Conservation (phyloP, 2,797 vertebrate species). For the Acanthopagrus latus region DNA sequence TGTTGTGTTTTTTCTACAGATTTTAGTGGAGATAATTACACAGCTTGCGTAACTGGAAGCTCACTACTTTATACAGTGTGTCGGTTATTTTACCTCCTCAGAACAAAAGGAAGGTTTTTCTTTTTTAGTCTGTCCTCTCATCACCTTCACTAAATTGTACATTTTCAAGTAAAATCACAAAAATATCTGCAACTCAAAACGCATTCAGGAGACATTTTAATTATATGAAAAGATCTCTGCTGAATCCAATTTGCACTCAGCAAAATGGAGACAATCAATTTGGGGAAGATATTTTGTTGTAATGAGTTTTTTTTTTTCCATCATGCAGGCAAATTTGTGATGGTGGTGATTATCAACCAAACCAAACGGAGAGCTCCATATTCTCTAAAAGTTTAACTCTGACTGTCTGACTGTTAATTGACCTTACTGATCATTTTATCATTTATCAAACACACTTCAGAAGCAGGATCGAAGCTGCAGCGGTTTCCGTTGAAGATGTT, state of each 20-base stretch:
- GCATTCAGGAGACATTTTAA: conserved; percentile 34
- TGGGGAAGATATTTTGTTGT: not conserved
- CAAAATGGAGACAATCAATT: conserved; percentile 17
- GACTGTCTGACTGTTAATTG: not conserved
- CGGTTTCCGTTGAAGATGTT: not conserved
- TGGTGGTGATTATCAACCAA: not conserved
- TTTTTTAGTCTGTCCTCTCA: not conserved
- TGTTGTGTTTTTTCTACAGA: not conserved
- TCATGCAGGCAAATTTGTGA: conserved; percentile 8
- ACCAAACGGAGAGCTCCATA: not conserved
- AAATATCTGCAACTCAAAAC: conserved; percentile 3
- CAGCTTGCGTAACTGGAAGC: not conserved
- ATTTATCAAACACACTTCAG: not conserved
- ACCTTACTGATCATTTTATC: not conserved
- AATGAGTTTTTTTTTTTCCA: conserved; percentile 37
- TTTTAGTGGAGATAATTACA: conserved; percentile 15
- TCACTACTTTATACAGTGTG: not conserved
- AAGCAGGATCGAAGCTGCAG: not conserved
- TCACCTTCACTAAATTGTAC: conserved; percentile 10
- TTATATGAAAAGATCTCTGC: not conserved
- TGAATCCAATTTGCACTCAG: conserved; percentile 20
- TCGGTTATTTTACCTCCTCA: conserved; percentile 1
- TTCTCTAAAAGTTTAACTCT: not conserved
- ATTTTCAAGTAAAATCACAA: conserved; percentile 26
- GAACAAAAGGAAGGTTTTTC: not conserved